Evolutionary conservation across 2,888 invertebrate species (phyloP).

Genomic region (Dynastes tityus): DNA sequence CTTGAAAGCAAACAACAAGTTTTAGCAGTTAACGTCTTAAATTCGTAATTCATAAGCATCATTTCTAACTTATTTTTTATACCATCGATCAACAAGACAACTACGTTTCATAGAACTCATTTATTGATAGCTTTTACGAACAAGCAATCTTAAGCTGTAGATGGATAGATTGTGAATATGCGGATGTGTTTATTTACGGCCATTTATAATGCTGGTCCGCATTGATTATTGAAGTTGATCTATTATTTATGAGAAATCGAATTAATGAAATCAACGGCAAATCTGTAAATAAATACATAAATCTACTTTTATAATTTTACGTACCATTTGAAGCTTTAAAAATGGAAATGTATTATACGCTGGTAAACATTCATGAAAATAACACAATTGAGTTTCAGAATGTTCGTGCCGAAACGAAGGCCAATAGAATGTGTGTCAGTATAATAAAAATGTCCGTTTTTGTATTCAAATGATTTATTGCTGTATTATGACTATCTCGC

Average conservation of each 20-base stretch:
- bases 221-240: background rate
- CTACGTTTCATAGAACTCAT: too few species aligned
- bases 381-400: constrained; percentile 23
- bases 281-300: constrained; percentile 18
- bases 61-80: too few species aligned
- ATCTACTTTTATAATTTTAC: constrained; percentile 26
- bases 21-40: too few species aligned
- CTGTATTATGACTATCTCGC: constrained; percentile 34
- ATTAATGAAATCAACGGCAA: constrained; percentile 1
- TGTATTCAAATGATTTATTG: constrained; percentile 45
- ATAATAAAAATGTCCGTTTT: constrained; percentile 43
- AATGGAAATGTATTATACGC: constrained; percentile 13
- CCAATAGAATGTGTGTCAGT: constrained; percentile 45
- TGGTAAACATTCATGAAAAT: constrained; percentile 27
- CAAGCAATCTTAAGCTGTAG: too few species aligned
- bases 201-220: too few species aligned
- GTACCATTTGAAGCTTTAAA: constrained; percentile 30
- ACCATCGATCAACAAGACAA: too few species aligned
- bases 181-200: background rate
- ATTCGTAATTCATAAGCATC: too few species aligned
- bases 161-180: background rate
- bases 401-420: constrained; percentile 36
- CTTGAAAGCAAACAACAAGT: too few species aligned
- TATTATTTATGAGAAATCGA: constrained; percentile 4
- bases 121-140: too few species aligned